Base-by-base conservation (phyloP, 2,797 vertebrate species). In the Malurus leucopterus region DNA sequence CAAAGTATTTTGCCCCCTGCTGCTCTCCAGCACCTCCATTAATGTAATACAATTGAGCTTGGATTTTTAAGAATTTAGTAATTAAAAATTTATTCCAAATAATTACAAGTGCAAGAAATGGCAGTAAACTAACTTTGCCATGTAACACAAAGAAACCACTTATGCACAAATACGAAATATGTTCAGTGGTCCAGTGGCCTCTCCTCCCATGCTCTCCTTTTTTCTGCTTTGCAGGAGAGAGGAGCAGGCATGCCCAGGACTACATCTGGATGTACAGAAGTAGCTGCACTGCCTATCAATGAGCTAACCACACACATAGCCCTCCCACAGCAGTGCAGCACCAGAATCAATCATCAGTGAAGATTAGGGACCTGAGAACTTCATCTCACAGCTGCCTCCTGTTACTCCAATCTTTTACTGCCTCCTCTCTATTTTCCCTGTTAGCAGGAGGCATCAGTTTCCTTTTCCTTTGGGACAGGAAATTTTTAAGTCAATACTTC, bases 1-100 rank as follows among this genome's bases (percentile, higher is more conserved):
- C 78, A 77, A 90, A 84, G 90, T 73, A 71, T 74, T 93, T 91
- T 88, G 43, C n/a, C 73, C 77, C 54, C 40, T 79, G 32, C 32
- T 71, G 40, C 29, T 86, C 51, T 86, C 47, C 57, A 68, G 38
- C 27, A 67, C 9, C 9, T 84, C 43, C 68, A 44, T 24, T 82
- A 72, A 75, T 30, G 13, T 34, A 64, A 74, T n/a, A 68, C 18
- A 82, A 34, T 3, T 77, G 3, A 6, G 19, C 8, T n/a, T 53
- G 29, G 6, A 79, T 76, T 69, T 80, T 29, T 36, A 62, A 32
- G 11, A 79, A 73, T 5, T 13, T 49, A 85, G 59, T 47, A 53
- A 64, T n/a, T 74, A 71, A 62, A 88, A 73, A 1, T 5, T 5
- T 27, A 85, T 87, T 77, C 54, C 54, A 16, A 40, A 57, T 9